Evolutionary conservation across 1,140 invertebrate genomes (phyloP).

Genomic region (Scaptomyza montana): DNA sequence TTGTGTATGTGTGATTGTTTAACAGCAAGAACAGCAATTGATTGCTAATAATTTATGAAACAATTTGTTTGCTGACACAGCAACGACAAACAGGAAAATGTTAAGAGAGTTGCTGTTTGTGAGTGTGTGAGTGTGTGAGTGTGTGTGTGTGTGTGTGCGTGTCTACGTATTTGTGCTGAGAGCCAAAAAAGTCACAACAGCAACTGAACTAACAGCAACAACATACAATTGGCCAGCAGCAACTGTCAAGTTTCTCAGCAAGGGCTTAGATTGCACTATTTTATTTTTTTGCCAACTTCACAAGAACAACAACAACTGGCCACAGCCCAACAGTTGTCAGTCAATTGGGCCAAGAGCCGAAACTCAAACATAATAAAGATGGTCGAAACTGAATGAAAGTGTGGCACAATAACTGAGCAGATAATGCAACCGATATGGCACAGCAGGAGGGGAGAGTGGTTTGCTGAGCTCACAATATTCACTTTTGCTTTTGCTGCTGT

Average conservation of each 20-base stretch:
- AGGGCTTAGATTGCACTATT: slow-evolving; percentile 31
- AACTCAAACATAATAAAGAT: slow-evolving; percentile 21
- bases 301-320: slow-evolving; percentile 26
- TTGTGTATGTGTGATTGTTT: not conserved
- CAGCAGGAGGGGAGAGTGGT: not conserved
- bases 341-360: slow-evolving; percentile 14
- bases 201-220: slow-evolving; percentile 3
- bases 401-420: slow-evolving; percentile 3
- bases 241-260: slow-evolving; percentile 38
- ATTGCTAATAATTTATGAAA: slow-evolving; percentile 60
- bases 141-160: too few relatives aligned
- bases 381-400: slow-evolving; percentile 17
- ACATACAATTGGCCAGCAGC: slow-evolving; percentile 1
- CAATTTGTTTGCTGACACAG: slow-evolving; percentile 25
- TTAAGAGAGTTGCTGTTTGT: slow-evolving; percentile 1
- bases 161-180: too few relatives aligned
- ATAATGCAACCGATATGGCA: slow-evolving; percentile 62
- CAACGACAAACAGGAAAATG: not conserved
- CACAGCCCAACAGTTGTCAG: slow-evolving; percentile 26
- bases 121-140: too few relatives aligned
- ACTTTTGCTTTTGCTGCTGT: slow-evolving; percentile 10
- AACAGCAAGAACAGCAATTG: slow-evolving; percentile 14
- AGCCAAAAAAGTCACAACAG: not conserved
- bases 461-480: slow-evolving; percentile 20
- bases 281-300: slow-evolving; percentile 3